phyloP scores from a whole-genome alignment of 1,140 invertebrate genomes.

The Melitaea cinxia region DNA sequence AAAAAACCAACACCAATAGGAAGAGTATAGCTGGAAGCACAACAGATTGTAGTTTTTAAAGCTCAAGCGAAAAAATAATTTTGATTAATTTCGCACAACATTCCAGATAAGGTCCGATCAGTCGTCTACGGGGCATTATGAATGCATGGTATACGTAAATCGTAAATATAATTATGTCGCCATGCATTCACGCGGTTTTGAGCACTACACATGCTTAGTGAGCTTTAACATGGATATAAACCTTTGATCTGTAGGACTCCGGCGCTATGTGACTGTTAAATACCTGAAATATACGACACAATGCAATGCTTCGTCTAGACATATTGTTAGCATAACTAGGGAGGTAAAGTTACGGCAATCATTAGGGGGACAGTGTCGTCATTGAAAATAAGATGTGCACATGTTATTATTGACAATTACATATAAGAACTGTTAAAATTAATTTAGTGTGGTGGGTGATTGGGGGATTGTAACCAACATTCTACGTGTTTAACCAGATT shows the following conservation, averaged over 20 bases:
- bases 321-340: slow-evolving; percentile 10
- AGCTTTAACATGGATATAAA: slow-evolving; percentile 83
- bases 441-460: not conserved
- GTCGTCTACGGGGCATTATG: slow-evolving; percentile 14
- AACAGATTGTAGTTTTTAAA: slow-evolving; percentile 30
- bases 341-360: not conserved
- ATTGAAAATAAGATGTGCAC: slow-evolving; percentile 2
- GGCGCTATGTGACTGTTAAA: slow-evolving; percentile 95
- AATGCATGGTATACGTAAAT: slow-evolving; percentile 15
- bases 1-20: slow-evolving; percentile 34
- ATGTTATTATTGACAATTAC: not conserved
- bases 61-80: slow-evolving; percentile 25
- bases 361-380: not conserved
- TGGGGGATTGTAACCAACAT: not conserved
- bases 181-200: slow-evolving; percentile 39
- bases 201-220: slow-evolving; percentile 76
- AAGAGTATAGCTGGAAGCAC: slow-evolving; percentile 22
- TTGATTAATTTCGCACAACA: slow-evolving; percentile 29
- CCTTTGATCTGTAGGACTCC: slow-evolving; percentile 94
- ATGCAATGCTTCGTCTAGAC: slow-evolving; percentile 62
- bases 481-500: not conserved
- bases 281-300: slow-evolving; percentile 87
- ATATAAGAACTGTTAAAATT: not conserved
- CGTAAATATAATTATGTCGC: not conserved
- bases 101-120: slow-evolving; percentile 19